Base-by-base conservation (phyloP, 53 echinoderm and acorn worm species). In the Echinarachnius parma region DNA sequence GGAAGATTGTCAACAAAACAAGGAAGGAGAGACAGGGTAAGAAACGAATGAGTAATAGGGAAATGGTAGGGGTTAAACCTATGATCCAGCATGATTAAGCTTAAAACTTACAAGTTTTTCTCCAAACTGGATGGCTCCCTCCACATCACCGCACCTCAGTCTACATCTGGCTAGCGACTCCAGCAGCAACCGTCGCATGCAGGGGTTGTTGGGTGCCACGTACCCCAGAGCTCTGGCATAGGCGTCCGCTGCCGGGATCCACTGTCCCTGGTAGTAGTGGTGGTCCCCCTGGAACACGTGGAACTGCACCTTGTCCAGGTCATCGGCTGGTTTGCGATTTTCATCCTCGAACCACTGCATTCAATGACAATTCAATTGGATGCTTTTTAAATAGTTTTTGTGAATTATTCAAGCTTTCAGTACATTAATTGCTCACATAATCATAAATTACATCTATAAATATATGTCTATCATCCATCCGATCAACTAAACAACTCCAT, bases 21-120 rank as follows among this genome's bases (percentile, higher is more conserved):
- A 13, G 42, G 13, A 42, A 42, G 42, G 13, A 13, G 42, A 7
- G 13, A 13, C 42, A 42, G 42, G 13, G 13, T 7, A 42, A 42
- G 42, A 42, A 42, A 13, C 8, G 8, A 42, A 42, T 7, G 13
- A 42, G 42, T 9, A 42, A 42, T 9, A 42, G 42, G 13, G 13
- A 9, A 9, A 42, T 42, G 13, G 13, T 42, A 9, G 8, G 20
- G 16, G 14, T 50, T 19, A 50, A 50, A n/a, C 4, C 9, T 19
- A 11, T 16, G 52, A 16, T 50, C n/a, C n/a, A n/a, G n/a, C n/a
- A n/a, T n/a, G n/a, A n/a, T n/a, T n/a, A n/a, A n/a, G n/a, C n/a
- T n/a, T n/a, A n/a, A n/a, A n/a, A n/a, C 76, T 48, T 25, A 82
- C 82, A 75, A 82, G 16, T 32, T 57, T 82, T 5, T 65, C 23